Percentiles rank a stretch among this genome's conserved stretches.
Conservation (phyloP, 1,140 invertebrate genomes). For the Lethocerus indicus region DNA sequence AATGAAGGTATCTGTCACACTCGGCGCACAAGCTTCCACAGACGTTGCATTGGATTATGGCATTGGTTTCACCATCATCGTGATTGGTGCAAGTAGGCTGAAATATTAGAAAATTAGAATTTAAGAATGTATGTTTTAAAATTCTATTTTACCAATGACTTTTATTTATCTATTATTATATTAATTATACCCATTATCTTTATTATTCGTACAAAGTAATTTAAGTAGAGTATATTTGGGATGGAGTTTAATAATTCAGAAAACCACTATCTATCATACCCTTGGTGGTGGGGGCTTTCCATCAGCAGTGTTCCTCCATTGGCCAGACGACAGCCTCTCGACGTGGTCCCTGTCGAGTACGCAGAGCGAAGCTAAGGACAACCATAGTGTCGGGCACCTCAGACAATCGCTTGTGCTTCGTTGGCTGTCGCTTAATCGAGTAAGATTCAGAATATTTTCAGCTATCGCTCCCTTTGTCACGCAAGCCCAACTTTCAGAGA, state of each 20-base stretch:
- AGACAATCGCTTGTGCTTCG: constrained; percentile 59
- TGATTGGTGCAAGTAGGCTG: constrained; percentile 86
- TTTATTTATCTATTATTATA: background rate
- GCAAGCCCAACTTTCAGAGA: constrained; percentile 70
- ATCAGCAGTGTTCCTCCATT: constrained; percentile 38
- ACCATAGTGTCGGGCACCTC: constrained; percentile 70
- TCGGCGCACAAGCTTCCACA: constrained; percentile 90
- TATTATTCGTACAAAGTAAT: background rate
- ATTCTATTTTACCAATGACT: no score
- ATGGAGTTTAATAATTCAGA: background rate
- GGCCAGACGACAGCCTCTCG: constrained; percentile 56
- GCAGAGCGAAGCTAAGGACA: constrained; percentile 82
- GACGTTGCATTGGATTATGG: constrained; percentile 78
- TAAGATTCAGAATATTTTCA: constrained; percentile 73
- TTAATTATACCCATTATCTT: background rate
- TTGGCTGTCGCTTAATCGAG: constrained; percentile 56
- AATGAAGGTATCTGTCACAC: constrained; percentile 87
- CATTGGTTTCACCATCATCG: constrained; percentile 87
- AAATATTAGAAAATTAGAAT: constrained; percentile 13
- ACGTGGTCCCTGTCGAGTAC: constrained; percentile 84
- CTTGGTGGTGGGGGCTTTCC: constrained; percentile 41
- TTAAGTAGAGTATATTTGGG: background rate
- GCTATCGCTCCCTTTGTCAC: constrained; percentile 84
- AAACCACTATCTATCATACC: constrained; percentile 19
- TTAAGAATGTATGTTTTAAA: no score